These are phyloP conservation scores for Tetragonisca angustula DNA, from an alignment of 2,888 invertebrate genomes.

Conservation along the genomic window DNA sequence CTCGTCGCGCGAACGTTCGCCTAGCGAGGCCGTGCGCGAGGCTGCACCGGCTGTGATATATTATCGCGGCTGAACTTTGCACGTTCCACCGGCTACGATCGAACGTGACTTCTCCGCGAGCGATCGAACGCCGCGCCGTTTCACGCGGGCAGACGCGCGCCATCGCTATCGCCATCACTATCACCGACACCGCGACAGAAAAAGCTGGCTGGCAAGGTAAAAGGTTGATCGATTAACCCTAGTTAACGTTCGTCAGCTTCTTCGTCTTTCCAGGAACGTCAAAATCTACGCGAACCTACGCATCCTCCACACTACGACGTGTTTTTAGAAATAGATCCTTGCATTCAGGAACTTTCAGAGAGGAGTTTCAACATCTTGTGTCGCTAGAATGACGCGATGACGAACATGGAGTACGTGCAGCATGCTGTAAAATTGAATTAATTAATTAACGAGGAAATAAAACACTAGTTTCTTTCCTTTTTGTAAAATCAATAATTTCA, in stretches of 20 bases:
- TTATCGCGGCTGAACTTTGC: conserved; percentile 70
- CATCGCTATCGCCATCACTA: too few relatives aligned
- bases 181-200: conserved; percentile 5
- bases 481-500: too few relatives aligned
- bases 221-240: conserved; percentile 58
- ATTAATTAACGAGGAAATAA: too few relatives aligned
- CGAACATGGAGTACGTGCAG: too few relatives aligned
- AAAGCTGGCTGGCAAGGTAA: neutral
- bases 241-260: conserved; percentile 40
- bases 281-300: conserved; percentile 2
- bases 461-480: too few relatives aligned
- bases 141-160: conserved; percentile 9
- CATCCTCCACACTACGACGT: neutral
- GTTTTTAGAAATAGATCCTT: neutral
- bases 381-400: too few relatives aligned
- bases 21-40: conserved; percentile 9
- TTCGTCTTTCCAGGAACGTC: conserved; percentile 26
- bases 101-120: conserved; percentile 72
- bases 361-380: too few relatives aligned
- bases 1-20: conserved; percentile 62
- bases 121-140: conserved; percentile 48
- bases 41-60: conserved; percentile 59
- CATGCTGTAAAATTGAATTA: too few relatives aligned
- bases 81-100: conserved; percentile 66
- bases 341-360: too few relatives aligned